Conservation (phyloP, 2,888 invertebrate species). For the Caenorhabditis zanzibari region DNA sequence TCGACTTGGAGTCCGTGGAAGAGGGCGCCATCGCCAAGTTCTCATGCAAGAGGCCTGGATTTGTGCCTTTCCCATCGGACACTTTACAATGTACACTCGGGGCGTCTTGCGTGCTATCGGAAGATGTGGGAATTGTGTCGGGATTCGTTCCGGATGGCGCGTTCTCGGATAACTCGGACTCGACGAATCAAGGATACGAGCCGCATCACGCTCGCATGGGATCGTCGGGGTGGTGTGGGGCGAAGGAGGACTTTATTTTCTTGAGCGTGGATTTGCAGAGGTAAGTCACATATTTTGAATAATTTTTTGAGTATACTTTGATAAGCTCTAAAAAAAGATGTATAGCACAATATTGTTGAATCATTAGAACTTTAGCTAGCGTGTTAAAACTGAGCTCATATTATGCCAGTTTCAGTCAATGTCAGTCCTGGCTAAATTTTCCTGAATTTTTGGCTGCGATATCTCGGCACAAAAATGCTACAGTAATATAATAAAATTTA, state of each 20-base stretch:
- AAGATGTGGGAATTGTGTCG: constrained; percentile 92
- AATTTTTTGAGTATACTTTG: too few species aligned
- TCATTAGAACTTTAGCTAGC: too few species aligned
- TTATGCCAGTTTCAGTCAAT: too few species aligned
- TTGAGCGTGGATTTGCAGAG: constrained; percentile 95
- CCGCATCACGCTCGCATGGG: constrained; percentile 81
- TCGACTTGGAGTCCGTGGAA: constrained; percentile 88
- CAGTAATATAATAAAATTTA: too few species aligned
- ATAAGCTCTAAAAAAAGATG: too few species aligned
- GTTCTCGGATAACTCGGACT: constrained; percentile 90
- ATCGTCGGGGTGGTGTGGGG: constrained; percentile 86
- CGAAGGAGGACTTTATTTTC: constrained; percentile 94
- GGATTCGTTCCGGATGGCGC: constrained; percentile 95
- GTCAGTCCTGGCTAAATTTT: too few species aligned
- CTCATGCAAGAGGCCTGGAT: constrained; percentile 91
- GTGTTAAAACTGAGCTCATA: too few species aligned
- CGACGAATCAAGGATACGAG: constrained; percentile 86
- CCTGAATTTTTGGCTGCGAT: too few species aligned
- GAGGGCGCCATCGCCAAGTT: constrained; percentile 93
- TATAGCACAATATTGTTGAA: too few species aligned
- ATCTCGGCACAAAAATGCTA: too few species aligned
- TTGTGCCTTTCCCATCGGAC: constrained; percentile 79
- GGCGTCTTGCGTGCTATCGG: constrained; percentile 95
- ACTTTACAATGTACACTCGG: constrained; percentile 85
- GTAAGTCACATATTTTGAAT: constrained; percentile 72